Base-by-base conservation (phyloP, 2,113 vertebrate genomes). In the Ia io region DNA sequence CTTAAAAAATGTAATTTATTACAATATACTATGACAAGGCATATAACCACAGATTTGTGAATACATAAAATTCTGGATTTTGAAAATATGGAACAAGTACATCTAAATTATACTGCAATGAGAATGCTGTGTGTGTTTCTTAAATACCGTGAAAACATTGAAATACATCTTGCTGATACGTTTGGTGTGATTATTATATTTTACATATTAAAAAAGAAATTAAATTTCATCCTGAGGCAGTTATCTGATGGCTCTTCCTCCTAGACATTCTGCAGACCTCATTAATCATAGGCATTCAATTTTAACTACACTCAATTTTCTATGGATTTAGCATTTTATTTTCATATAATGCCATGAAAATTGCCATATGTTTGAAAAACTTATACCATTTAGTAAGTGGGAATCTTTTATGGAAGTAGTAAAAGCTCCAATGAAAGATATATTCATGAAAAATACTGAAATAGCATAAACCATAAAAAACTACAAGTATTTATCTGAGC, bases 321-420 rank as follows among this genome's bases (percentile, higher is more conserved):
- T 67, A 40, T 70, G 25, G 51, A 93, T 96, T 94, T 97, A 23
- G 6, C 25, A 84, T 84, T 97, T 98, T 95, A 95, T 96, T 97
- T 97, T 83, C 88, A 91, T 28, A 56, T 17, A 49, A 65, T 96
- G 70, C 67, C 93, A 95, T 93, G 30, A 95, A 82, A 85, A 91
- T 96, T 59, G 23, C 44, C 49, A 42, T 40, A 42, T 79, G 25
- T 51, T 49, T 83, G 40, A 83, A 94, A 97, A 97, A 92, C 37
- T 73, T 53, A 49, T 14, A 79, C 67, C 63, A 91, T 95, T 98
- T 69, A 83, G 95, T 90, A 44, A 65, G 25, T 94, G 0, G 85
- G 73, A 97, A 91, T 88, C 51, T 93, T 63, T 96, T 67, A 49
- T 44, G 77, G 12, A 59, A 95, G 49, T 44, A n/a, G 22, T 85